Conservation (phyloP, 2,797 vertebrate genomes). For the Danio jaintianensis region DNA sequence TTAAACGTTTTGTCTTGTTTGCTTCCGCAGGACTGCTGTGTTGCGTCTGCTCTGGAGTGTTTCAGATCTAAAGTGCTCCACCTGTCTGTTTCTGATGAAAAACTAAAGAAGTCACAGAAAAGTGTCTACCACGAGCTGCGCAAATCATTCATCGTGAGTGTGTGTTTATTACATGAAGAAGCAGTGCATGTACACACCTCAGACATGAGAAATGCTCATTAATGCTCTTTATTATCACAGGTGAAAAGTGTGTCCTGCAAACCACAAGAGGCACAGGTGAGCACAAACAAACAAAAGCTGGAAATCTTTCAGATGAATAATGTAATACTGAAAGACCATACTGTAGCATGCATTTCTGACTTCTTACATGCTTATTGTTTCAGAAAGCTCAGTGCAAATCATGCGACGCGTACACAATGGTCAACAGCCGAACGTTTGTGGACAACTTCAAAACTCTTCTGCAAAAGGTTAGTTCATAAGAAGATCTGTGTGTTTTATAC, state of each 20-base stretch:
- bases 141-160: constrained; percentile 62
- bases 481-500: too few species aligned
- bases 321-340: background rate
- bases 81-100: background rate
- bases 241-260: constrained; percentile 40
- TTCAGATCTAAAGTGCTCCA: constrained; percentile 50
- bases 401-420: constrained; percentile 62
- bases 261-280: constrained; percentile 51
- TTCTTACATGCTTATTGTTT: constrained; percentile 32
- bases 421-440: constrained; percentile 61
- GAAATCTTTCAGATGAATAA: background rate
- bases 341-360: constrained; percentile 12
- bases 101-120: rapidly evolving
- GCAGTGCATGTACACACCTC: background rate
- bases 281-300: background rate
- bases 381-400: constrained; percentile 64
- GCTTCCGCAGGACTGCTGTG: constrained; percentile 71
- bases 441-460: constrained; percentile 66
- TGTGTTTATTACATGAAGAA: background rate
- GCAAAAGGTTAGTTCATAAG: constrained; percentile 67
- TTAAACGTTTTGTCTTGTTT: constrained; percentile 7
- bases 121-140: constrained; percentile 60
- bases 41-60: constrained; percentile 67
- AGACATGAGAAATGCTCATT: background rate
- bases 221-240: constrained; percentile 46